These are phyloP conservation scores for Seriola aureovittata DNA, from an alignment of 2,113 vertebrate genomes.

Conservation along the genomic window DNA sequence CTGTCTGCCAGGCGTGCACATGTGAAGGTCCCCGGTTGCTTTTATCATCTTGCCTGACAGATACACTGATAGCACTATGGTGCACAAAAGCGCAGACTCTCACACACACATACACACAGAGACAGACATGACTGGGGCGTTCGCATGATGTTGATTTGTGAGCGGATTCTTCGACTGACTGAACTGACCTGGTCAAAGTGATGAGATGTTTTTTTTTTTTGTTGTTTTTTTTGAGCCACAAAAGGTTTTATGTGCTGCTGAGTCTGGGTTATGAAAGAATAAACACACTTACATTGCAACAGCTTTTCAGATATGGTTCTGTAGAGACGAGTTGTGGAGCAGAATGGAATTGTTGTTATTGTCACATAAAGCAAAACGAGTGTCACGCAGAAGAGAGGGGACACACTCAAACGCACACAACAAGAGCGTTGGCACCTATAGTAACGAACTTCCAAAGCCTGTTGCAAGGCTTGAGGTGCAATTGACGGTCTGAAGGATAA, in stretches of 20 bases:
- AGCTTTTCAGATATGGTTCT: constrained; percentile 4
- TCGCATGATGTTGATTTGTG: constrained; percentile 3
- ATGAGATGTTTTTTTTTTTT: not conserved
- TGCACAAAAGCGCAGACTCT: constrained; percentile 11
- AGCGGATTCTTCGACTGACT: constrained; percentile 3
- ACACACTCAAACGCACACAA: constrained; percentile 25
- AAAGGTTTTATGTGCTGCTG: not conserved
- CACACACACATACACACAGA: constrained; percentile 7
- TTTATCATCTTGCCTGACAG: constrained; percentile 65
- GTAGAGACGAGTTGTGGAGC: constrained; percentile 14
- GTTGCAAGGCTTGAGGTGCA: constrained; percentile 25
- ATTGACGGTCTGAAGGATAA: constrained; percentile 49
- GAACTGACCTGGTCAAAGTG: constrained; percentile 7
- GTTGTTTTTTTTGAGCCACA: not conserved
- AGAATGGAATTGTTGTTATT: constrained; percentile 18
- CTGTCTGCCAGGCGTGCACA: constrained; percentile 68
- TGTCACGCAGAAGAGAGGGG: not conserved
- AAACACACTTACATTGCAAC: not conserved
- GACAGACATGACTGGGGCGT: not conserved
- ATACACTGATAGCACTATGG: constrained; percentile 47
- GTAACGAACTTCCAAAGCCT: constrained; percentile 34
- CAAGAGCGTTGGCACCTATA: constrained; percentile 19
- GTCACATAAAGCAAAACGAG: constrained; percentile 20
- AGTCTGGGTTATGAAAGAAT: constrained; percentile 3
- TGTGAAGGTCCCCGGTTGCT: constrained; percentile 57